phyloP scores from a whole-genome alignment of 2,113 vertebrate genomes.

The Trogon melanurus region DNA sequence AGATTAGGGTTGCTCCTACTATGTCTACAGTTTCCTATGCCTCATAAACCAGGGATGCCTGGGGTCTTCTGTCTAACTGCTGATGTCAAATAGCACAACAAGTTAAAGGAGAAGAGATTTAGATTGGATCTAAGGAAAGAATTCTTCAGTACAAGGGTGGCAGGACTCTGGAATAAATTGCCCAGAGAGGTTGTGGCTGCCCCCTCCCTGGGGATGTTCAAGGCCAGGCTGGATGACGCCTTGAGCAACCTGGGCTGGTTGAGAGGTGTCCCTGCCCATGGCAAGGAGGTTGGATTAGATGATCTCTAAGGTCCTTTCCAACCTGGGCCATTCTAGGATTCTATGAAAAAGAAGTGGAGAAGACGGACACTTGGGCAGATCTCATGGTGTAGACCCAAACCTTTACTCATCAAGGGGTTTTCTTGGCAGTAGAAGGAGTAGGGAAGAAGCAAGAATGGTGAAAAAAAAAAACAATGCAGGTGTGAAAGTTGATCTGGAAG shows the following conservation, averaged over 20 bases:
- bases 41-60: background rate
- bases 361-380: background rate
- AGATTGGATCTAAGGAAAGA: too few relatives aligned
- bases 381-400: background rate
- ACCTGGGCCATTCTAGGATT: too few relatives aligned
- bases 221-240: too few relatives aligned
- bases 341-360: background rate
- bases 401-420: background rate
- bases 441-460: background rate
- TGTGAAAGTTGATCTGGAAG: background rate
- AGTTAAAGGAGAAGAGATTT: too few relatives aligned
- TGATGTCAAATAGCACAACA: background rate
- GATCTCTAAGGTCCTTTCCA: too few relatives aligned
- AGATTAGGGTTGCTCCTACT: background rate
- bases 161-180: too few relatives aligned
- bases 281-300: too few relatives aligned
- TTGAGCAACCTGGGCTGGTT: too few relatives aligned
- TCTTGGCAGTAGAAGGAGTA: background rate
- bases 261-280: too few relatives aligned
- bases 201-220: too few relatives aligned
- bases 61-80: background rate
- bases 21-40: background rate
- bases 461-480: background rate
- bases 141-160: too few relatives aligned
- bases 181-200: too few relatives aligned